Evolutionary conservation across 2,888 invertebrate genomes (phyloP).

Genomic region (Pteria penguin): DNA sequence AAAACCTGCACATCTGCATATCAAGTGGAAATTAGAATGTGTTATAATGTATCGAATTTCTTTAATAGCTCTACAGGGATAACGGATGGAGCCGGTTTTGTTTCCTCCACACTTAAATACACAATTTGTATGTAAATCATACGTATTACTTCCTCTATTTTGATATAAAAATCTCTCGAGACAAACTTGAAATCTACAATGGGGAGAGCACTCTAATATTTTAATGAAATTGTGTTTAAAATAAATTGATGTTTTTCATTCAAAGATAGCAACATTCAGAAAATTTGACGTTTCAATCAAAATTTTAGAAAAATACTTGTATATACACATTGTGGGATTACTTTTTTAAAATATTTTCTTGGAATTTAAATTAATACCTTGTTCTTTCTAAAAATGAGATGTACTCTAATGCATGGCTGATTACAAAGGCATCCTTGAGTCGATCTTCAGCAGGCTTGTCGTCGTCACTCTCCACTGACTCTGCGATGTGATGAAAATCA

Average conservation of each 20-base stretch:
- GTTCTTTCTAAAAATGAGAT: constrained; percentile 20
- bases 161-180: not conserved
- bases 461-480: constrained; percentile 50
- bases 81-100: too few species aligned
- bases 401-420: constrained; percentile 52
- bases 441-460: constrained; percentile 24
- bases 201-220: constrained; percentile 38
- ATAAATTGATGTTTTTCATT: too few species aligned
- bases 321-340: too few species aligned
- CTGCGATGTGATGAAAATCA: constrained; percentile 66
- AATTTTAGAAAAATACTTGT: too few species aligned
- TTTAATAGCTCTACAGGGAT: too few species aligned
- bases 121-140: not conserved
- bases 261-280: too few species aligned
- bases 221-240: too few species aligned
- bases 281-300: too few species aligned
- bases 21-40: too few species aligned
- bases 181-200: not conserved
- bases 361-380: not conserved
- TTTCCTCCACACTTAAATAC: not conserved
- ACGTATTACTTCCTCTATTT: not conserved
- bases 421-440: constrained; percentile 52
- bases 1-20: too few species aligned
- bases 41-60: too few species aligned
- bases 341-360: too few species aligned